Conservation (phyloP, 2,113 vertebrate species). For the Ictidomys tridecemlineatus region DNA sequence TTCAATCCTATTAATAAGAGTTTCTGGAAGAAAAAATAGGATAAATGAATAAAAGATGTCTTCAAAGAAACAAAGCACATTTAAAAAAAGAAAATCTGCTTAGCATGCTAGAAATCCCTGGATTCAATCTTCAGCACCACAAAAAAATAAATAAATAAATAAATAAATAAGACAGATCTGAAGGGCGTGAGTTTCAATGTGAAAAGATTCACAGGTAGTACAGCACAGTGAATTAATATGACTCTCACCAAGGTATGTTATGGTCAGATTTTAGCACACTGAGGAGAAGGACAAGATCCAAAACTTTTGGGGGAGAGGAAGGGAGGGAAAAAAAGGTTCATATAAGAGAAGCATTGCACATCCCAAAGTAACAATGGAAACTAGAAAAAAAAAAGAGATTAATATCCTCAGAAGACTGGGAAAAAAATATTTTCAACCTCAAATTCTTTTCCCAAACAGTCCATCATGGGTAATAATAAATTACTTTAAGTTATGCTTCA, state of each 20-base stretch:
- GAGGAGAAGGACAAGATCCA: neutral
- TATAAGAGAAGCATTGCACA: neutral
- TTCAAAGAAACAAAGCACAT: neutral
- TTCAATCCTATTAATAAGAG: neutral
- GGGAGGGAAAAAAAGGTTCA: neutral
- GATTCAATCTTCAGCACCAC: too few species aligned
- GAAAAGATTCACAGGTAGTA: neutral
- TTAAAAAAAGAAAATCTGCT: neutral
- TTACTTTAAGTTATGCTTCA: neutral
- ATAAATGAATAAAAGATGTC: neutral
- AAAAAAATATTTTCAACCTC: neutral
- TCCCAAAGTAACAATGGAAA: neutral
- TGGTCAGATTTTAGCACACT: neutral
- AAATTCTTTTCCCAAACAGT: neutral
- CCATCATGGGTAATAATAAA: neutral
- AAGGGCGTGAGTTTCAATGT: neutral
- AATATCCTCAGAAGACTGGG: neutral
- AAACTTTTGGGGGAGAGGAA: neutral
- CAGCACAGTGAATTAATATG: neutral
- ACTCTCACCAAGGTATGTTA: neutral
- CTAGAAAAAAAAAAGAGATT: neutral
- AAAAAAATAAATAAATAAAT: too few species aligned
- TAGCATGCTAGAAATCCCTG: too few species aligned
- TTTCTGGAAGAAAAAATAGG: neutral
- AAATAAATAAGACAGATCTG: neutral